Conservation (phyloP, 1,140 invertebrate species). For the Hylyphantes graminicola region DNA sequence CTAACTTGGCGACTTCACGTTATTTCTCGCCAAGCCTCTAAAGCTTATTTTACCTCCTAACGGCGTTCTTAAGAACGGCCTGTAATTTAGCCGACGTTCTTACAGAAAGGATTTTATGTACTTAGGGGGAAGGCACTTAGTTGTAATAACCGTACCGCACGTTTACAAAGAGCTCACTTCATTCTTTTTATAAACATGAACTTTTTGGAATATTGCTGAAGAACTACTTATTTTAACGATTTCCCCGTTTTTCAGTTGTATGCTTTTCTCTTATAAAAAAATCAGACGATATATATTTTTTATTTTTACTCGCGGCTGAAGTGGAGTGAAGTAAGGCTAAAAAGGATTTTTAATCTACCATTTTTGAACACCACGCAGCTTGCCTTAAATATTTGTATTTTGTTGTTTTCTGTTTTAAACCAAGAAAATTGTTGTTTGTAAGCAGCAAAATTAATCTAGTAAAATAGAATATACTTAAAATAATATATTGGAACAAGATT, state of each 20-base stretch:
- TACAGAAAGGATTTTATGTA: conserved; percentile 21
- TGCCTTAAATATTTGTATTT: too few species aligned
- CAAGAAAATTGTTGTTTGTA: too few species aligned
- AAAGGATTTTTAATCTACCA: not conserved
- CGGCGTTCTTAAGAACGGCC: too few species aligned
- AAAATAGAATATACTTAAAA: too few species aligned
- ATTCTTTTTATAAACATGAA: not conserved
- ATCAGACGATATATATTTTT: not conserved
- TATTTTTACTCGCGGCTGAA: not conserved
- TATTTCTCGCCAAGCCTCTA: too few species aligned
- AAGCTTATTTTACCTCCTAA: too few species aligned
- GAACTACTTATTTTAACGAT: conserved; percentile 25
- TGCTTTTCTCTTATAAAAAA: not conserved
- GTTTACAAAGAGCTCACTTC: not conserved
- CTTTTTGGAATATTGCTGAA: not conserved
- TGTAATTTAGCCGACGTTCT: too few species aligned
- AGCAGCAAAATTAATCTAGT: too few species aligned
- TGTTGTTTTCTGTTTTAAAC: not conserved
- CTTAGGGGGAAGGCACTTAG: conserved; percentile 39
- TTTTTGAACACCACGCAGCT: conserved; percentile 3
- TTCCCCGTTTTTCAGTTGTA: not conserved
- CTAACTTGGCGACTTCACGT: too few species aligned
- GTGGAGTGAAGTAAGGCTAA: not conserved
- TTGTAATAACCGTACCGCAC: conserved; percentile 32
- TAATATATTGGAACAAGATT: too few species aligned